These are phyloP conservation scores for Pemphredon lugubris DNA, from an alignment of 2,888 invertebrate species.

Conservation along the genomic window DNA sequence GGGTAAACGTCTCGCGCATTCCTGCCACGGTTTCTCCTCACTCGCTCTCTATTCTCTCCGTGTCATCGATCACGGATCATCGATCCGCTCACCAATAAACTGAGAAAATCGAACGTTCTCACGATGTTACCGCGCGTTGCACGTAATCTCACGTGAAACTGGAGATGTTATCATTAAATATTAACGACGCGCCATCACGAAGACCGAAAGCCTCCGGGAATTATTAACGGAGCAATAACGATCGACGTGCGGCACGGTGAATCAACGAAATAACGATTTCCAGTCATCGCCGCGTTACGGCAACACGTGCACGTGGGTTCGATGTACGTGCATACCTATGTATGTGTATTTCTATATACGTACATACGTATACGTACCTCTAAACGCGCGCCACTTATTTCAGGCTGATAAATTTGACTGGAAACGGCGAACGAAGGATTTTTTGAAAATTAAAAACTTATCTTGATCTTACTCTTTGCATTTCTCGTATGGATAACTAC, in stretches of 20 bases:
- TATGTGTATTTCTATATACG: conserved; percentile 28
- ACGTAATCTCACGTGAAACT: conserved; percentile 56
- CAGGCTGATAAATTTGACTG: conserved; percentile 20
- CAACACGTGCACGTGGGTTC: conserved; percentile 68
- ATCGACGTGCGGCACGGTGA: conserved; percentile 62
- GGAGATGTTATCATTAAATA: conserved; percentile 59
- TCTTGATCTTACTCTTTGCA: too few species aligned
- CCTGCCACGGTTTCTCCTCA: too few species aligned
- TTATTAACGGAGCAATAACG: conserved; percentile 68
- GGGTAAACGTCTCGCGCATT: too few species aligned
- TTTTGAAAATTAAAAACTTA: too few species aligned
- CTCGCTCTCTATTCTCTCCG: too few species aligned
- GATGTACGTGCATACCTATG: conserved; percentile 59
- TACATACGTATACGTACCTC: conserved; percentile 5
- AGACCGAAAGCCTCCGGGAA: conserved; percentile 61
- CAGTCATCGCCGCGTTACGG: conserved; percentile 69
- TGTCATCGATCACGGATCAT: conserved; percentile 20
- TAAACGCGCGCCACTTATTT: conserved; percentile 48
- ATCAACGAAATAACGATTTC: conserved; percentile 78
- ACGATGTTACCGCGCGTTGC: conserved; percentile 16
- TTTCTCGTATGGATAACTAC: too few species aligned
- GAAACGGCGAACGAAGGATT: too few species aligned
- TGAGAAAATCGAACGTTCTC: conserved; percentile 33
- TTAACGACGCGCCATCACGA: conserved; percentile 62
- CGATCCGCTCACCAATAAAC: conserved; percentile 42